Evolutionary conservation across 2,113 vertebrate genomes (phyloP).

Genomic region (Brienomyrus longianalis): DNA sequence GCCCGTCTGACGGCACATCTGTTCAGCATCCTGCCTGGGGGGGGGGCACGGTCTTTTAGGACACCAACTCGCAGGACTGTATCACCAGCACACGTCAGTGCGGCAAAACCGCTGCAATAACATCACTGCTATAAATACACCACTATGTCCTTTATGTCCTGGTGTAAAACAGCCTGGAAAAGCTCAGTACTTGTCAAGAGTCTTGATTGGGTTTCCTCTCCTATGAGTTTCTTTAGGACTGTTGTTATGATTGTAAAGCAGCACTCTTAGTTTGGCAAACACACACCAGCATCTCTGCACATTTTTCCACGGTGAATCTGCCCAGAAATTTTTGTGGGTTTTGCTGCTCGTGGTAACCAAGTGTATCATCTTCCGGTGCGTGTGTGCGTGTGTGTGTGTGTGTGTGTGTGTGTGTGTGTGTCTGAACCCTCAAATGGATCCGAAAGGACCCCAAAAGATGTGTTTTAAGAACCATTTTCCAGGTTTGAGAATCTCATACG

Average conservation of each 20-base stretch:
- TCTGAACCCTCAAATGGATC: not conserved
- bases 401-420: not conserved
- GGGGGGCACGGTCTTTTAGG: not conserved
- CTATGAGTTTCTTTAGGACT: not conserved
- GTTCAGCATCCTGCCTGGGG: slow-evolving; percentile 53
- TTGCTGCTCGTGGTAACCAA: not conserved
- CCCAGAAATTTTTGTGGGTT: not conserved
- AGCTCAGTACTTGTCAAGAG: not conserved
- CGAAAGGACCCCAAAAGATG: not conserved
- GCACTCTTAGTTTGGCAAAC: not conserved
- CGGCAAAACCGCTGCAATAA: not conserved
- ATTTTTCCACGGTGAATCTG: not conserved
- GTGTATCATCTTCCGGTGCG: not conserved
- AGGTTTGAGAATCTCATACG: not conserved
- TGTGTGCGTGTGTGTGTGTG: not conserved
- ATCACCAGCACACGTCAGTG: not conserved
- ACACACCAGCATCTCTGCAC: not conserved
- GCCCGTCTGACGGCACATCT: slow-evolving; percentile 32
- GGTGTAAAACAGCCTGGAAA: not conserved
- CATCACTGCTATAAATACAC: not conserved
- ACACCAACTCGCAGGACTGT: not conserved
- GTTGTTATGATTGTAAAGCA: not conserved
- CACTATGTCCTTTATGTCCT: not conserved
- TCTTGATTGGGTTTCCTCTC: no score
- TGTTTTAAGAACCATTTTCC: not conserved